A percentile compares a stretch with the other conserved stretches of the same genome.
These are phyloP conservation scores for Sinella curviseta DNA, from an alignment of 1,140 invertebrate genomes.

Conservation along the genomic window DNA sequence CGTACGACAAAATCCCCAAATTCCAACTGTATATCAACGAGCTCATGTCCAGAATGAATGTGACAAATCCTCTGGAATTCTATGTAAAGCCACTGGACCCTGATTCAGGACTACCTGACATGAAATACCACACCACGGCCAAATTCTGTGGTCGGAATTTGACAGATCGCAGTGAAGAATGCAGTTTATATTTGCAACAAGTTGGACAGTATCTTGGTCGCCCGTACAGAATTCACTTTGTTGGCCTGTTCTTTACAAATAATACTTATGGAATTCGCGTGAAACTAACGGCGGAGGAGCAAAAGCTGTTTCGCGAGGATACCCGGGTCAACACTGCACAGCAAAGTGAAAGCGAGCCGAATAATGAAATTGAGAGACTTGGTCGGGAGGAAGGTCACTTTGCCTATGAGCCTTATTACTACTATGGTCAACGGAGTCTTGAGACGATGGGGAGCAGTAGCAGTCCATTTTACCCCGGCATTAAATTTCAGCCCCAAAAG, in stretches of 20 bases:
- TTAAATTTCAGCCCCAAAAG: constrained; percentile 17
- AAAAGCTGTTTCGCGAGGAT: constrained; percentile 27
- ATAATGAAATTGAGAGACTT: background rate
- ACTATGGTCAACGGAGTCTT: no score
- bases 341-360: background rate
- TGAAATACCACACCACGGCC: constrained; percentile 41
- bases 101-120: constrained; percentile 32
- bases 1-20: constrained; percentile 19
- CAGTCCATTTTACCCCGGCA: constrained; percentile 16
- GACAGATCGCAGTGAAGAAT: constrained; percentile 19
- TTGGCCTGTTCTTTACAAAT: constrained; percentile 44
- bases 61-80: constrained; percentile 27
- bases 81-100: constrained; percentile 46
- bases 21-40: constrained; percentile 22
- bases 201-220: constrained; percentile 11
- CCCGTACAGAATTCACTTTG: constrained; percentile 34
- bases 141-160: constrained; percentile 38
- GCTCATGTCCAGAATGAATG: background rate
- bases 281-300: constrained; percentile 33
- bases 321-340: background rate
- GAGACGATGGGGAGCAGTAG: constrained; percentile 3
- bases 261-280: constrained; percentile 44
- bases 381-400: background rate
- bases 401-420: constrained; percentile 2
- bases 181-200: background rate